Conservation (phyloP, 2,888 invertebrate species). For the Andrena praecox region DNA sequence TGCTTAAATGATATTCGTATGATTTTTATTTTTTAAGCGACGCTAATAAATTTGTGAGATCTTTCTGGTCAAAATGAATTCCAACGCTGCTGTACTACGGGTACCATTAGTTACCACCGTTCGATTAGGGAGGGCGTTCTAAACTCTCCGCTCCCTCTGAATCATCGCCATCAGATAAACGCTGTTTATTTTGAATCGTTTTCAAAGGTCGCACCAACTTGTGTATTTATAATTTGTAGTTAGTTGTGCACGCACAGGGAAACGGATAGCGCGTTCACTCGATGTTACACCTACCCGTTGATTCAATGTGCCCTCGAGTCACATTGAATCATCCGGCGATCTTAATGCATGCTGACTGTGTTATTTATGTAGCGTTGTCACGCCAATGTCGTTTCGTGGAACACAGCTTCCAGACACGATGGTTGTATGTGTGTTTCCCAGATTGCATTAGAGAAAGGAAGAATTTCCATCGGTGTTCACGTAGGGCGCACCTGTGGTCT, state of each 20-base stretch:
- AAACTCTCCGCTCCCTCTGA: not conserved
- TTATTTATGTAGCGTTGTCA: slow-evolving; percentile 24
- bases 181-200: not conserved
- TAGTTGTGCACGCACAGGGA: not conserved
- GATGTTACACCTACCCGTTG: slow-evolving; percentile 6
- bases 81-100: no score
- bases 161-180: not conserved
- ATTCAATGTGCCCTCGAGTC: not conserved
- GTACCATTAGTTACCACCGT: no score
- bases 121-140: not conserved
- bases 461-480: slow-evolving; percentile 17
- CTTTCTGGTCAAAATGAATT: no score
- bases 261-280: not conserved
- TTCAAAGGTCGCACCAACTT: not conserved
- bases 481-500: slow-evolving; percentile 13
- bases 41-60: no score
- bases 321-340: slow-evolving; percentile 12
- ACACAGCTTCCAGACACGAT: not conserved
- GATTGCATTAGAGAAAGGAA: not conserved
- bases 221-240: not conserved
- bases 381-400: not conserved
- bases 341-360: slow-evolving; percentile 41
- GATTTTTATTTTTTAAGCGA: no score
- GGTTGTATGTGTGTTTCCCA: slow-evolving; percentile 17
- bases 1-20: no score